Percentiles rank a stretch among this genome's conserved stretches.
Evolutionary conservation across 2,113 vertebrate species (phyloP).

Genomic region (Emberiza fucata): DNA sequence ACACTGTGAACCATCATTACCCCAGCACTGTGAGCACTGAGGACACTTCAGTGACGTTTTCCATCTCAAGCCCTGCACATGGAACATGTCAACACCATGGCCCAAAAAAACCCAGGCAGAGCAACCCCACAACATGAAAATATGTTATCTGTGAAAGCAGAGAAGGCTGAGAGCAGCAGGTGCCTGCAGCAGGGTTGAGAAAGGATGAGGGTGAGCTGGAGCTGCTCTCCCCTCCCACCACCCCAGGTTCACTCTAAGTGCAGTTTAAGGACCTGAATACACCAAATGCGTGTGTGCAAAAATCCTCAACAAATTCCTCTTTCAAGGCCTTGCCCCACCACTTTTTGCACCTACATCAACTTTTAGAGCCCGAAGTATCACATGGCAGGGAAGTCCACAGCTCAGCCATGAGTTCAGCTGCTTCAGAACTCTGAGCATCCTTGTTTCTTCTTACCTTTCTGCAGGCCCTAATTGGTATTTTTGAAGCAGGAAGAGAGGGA

Average conservation of each 20-base stretch:
- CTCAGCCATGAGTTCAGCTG: not conserved
- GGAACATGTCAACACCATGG: fast-evolving
- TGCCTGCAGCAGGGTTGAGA: not conserved
- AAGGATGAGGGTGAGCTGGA: not conserved
- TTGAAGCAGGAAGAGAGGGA: not conserved
- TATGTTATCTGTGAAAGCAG: not conserved
- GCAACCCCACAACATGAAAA: not conserved
- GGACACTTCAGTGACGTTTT: not conserved
- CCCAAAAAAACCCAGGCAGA: not conserved
- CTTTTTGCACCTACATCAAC: not conserved
- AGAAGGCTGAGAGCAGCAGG: not conserved
- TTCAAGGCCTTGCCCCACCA: not conserved
- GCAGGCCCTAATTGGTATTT: not conserved
- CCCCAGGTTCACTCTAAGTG: not conserved
- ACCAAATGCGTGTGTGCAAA: fast-evolving
- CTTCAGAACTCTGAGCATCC: not conserved
- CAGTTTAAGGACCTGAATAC: not conserved
- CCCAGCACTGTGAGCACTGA: not conserved
- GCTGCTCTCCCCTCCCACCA: not conserved
- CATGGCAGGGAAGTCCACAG: not conserved
- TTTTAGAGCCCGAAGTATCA: not conserved
- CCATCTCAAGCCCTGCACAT: not conserved
- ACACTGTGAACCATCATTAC: not conserved
- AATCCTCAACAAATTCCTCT: not conserved
- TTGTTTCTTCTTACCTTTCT: not conserved